Base-by-base conservation (phyloP, 2,888 invertebrate genomes). In the Dasypogon diadema region DNA sequence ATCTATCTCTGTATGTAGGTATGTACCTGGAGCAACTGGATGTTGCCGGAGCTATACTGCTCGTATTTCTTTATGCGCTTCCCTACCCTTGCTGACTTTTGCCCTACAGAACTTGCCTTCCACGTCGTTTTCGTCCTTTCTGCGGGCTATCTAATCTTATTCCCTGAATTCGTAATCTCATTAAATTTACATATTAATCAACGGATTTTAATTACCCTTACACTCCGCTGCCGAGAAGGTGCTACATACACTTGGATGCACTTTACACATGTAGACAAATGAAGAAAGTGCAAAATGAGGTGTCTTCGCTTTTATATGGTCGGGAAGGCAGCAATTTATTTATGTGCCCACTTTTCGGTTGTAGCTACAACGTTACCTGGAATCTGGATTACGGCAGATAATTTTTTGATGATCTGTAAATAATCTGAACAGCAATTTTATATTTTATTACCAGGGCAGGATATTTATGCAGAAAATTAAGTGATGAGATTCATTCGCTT, bases 61-160 rank as follows among this genome's bases (percentile, higher is more conserved):
- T 12, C 42, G 42, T 42, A 42, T 42, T 42, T 42, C 48, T 21
- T 16, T 12, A 8, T 12, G 6, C 24, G 5, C 48, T 54, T 8
- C 8, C 21, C 16, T 14, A 46, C 48, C 12, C 18, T 26, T 24
- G 10, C 18, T 51, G 8, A 42, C 46, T 16, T 30, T 63, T n/a
- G 24, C n/a, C 30, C 56, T 1, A 12, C n/a, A 18, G 54, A n/a
- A 14, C n/a, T 14, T 18, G 42, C 26, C 70, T n/a, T 46, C 18
- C 24, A 10, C 54, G 54, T 42, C 42, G 42, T 42, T 42, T 21
- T 87, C 86, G 86, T 83, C 83, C 82, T 85, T 75, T 85, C 84
- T 78, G 76, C 60, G 73, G 84, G 85, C 87, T 87, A 89, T 78
- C 75, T 74, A 78, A 79, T 83, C 90, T 91, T 46, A 74, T 74